These are phyloP conservation scores for Seison nebaliae DNA, from an alignment of 1,140 invertebrate genomes.

Conservation along the genomic window DNA sequence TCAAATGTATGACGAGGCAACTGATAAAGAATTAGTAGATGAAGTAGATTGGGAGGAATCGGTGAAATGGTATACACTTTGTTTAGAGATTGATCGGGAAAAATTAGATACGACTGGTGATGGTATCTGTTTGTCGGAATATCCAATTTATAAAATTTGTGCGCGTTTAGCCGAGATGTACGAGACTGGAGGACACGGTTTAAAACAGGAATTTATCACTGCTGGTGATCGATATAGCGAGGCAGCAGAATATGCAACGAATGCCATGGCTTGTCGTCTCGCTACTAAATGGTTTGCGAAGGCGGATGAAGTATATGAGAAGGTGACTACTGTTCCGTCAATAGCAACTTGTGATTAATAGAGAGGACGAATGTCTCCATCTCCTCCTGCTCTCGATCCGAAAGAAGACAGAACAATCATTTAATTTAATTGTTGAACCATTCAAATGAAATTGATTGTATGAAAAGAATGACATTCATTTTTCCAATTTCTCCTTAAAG, in stretches of 20 bases:
- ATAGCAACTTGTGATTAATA: no score
- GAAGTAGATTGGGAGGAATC: constrained; percentile 26
- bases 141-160: constrained; percentile 27
- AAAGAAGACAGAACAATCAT: no score
- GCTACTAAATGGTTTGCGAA: constrained; percentile 33
- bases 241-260: constrained; percentile 34
- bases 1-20: constrained; percentile 4
- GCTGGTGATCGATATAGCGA: constrained; percentile 31
- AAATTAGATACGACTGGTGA: constrained; percentile 27
- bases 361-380: no score
- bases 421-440: no score
- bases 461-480: no score
- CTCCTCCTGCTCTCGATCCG: no score
- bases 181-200: constrained; percentile 26
- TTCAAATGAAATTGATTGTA: no score
- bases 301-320: constrained; percentile 30
- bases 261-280: constrained; percentile 33
- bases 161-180: constrained; percentile 32
- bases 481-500: no score
- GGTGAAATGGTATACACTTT: constrained; percentile 17
- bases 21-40: constrained; percentile 15
- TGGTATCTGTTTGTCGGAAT: constrained; percentile 20
- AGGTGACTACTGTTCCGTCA: constrained; percentile 18
- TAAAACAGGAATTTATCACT: constrained; percentile 26
- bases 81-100: constrained; percentile 24